Base-by-base conservation (phyloP, 2,888 invertebrate genomes). In the Microplitis manilae region DNA sequence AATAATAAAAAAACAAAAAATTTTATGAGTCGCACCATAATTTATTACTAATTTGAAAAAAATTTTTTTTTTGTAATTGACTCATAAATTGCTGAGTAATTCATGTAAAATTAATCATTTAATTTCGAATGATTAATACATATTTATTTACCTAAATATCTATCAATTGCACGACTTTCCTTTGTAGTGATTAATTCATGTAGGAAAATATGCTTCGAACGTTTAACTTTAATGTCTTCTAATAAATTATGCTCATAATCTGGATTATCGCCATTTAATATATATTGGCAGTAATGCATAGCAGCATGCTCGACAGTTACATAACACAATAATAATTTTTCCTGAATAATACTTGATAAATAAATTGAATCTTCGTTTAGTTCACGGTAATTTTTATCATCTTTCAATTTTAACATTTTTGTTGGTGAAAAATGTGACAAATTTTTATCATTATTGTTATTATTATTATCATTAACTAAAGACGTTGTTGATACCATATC, bases 331-430 rank as follows among this genome's bases (percentile, higher is more conserved):
- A 65, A 6, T 13, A 65, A 30, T 30, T 65, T 65, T 30, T 30
- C 38, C 20, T 13, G 13, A 8, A 65, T 20, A 2, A 30, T 13
- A 30, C 30, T 30, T 1, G 65, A 65, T 2, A 65, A 8, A 13
- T 30, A 30, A 30, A 65, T 30, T 2, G 65, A 20, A 20, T 65
- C 65, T 17, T 65, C 65, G 6, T 13, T 65, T 4, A 65, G 9
- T 65, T 65, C 65, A 13, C 8, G 20, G 13, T 62, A n/a, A 62
- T 2, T 62, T 30, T 20, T 9, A 13, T 13, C 20, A 65, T 65
- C 30, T 65, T 20, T 30, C 13, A 65, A 65, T 30, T 17, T 65
- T 8, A 65, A 65, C 65, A 65, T 65, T 13, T 7, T 65, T 30
- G 30, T 30, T 7, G 65, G 30, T 2, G 65, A 65, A 13, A 30